Conservation (phyloP, 2,888 invertebrate genomes). For the Agrochola lota region DNA sequence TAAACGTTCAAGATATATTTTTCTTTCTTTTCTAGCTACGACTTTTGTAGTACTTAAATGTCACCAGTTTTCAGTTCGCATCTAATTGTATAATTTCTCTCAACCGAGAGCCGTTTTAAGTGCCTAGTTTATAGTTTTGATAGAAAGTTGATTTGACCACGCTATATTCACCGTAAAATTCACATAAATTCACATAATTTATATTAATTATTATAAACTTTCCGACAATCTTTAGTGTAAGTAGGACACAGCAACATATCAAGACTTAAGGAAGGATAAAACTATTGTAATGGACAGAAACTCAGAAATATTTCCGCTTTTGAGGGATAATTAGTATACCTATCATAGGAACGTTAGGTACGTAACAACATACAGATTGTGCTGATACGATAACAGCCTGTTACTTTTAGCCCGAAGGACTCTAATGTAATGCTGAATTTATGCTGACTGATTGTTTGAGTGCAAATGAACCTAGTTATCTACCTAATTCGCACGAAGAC, state of each 20-base stretch:
- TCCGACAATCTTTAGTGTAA: conserved; percentile 8
- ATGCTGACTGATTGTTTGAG: neutral
- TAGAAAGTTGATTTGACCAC: conserved; percentile 55
- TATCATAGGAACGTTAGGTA: too few species aligned
- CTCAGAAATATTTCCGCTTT: too few species aligned
- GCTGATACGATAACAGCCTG: neutral
- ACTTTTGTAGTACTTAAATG: neutral
- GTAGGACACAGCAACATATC: neutral
- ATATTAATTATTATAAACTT: conserved; percentile 27
- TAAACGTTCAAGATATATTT: neutral
- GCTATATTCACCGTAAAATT: conserved; percentile 19
- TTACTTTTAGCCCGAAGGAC: too few species aligned
- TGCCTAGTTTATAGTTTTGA: conserved; percentile 10
- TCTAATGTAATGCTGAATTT: neutral
- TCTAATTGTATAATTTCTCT: conserved; percentile 12
- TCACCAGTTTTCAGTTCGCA: neutral
- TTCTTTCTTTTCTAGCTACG: neutral
- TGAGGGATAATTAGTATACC: too few species aligned
- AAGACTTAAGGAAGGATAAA: too few species aligned
- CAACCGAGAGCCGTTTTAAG: conserved; percentile 1
- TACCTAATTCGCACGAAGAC: neutral
- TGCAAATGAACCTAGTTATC: neutral
- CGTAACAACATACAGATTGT: too few species aligned
- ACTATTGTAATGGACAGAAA: too few species aligned
- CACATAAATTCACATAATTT: conserved; percentile 32